phyloP scores from a whole-genome alignment of 2,888 invertebrate species.

The Cheilosia soror region DNA sequence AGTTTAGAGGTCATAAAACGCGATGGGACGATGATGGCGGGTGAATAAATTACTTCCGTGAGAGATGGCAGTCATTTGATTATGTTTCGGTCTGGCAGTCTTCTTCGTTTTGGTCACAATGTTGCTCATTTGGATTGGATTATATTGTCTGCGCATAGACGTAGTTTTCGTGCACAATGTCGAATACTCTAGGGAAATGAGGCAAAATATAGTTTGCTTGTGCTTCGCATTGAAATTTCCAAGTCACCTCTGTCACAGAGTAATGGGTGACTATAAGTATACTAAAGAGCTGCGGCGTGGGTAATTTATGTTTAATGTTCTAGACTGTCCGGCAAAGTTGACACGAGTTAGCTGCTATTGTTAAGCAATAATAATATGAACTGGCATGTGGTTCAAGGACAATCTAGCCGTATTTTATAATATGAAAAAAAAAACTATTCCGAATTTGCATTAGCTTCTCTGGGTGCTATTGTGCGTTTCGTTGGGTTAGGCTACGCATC shows the following conservation, averaged over 20 bases:
- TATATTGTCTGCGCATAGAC: background rate
- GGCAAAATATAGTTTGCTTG: background rate
- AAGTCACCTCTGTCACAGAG: background rate
- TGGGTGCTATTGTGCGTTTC: no score
- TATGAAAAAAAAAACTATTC: background rate
- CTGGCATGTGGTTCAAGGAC: slow-evolving; percentile 1
- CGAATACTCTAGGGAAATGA: slow-evolving; percentile 26
- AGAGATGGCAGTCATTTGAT: slow-evolving; percentile 70
- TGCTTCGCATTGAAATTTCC: slow-evolving; percentile 13
- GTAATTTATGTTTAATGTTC: background rate
- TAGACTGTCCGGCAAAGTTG: slow-evolving; percentile 3
- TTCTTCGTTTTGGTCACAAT: slow-evolving; percentile 7
- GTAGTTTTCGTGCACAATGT: slow-evolving; percentile 18
- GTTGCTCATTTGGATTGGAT: slow-evolving; percentile 5
- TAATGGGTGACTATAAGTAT: background rate
- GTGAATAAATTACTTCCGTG: slow-evolving; percentile 71
- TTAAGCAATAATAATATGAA: background rate
- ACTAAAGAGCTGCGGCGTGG: background rate
- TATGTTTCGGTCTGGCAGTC: slow-evolving; percentile 45
- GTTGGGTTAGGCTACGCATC: no score
- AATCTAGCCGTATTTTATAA: background rate
- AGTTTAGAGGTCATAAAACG: slow-evolving; percentile 63
- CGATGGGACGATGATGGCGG: slow-evolving; percentile 45
- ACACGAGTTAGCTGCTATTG: no score
- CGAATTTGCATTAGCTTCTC: no score